These are phyloP conservation scores for Calameuta pallipes DNA, from an alignment of 2,888 invertebrate species.

Conservation along the genomic window DNA sequence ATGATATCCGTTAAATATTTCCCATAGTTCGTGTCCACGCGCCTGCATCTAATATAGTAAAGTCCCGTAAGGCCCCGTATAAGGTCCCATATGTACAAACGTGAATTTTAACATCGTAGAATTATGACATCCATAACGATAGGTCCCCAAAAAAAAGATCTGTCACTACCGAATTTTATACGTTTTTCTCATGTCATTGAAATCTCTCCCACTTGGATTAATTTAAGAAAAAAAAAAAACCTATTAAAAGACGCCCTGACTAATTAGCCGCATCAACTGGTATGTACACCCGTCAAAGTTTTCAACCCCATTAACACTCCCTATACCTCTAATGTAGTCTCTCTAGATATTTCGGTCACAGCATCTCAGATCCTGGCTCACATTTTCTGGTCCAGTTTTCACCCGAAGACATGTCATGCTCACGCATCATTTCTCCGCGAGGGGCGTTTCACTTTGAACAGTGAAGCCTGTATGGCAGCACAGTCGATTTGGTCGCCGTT, in stretches of 20 bases:
- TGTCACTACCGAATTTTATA: background rate
- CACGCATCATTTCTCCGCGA: slow-evolving; percentile 1
- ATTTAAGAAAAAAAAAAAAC: background rate
- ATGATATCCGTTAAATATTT: background rate
- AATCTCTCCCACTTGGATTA: background rate
- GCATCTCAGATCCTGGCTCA: background rate
- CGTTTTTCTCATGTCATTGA: background rate
- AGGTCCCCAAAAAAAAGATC: background rate
- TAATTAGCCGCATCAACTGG: background rate
- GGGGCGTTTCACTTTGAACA: background rate
- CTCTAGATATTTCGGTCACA: background rate
- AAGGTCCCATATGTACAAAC: background rate
- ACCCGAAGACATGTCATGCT: background rate
- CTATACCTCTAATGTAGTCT: background rate
- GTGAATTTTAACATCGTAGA: background rate
- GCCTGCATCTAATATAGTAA: background rate
- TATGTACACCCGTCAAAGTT: background rate
- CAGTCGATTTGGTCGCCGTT: slow-evolving; percentile 15
- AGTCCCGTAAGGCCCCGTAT: background rate
- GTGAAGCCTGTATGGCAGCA: slow-evolving; percentile 22
- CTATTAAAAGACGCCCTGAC: background rate
- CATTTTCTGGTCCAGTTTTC: background rate
- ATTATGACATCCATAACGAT: background rate
- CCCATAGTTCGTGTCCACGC: background rate
- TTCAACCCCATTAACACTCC: background rate